Evolutionary conservation across 1,140 invertebrate genomes (phyloP).

Genomic region (Drosophila aff.): DNA sequence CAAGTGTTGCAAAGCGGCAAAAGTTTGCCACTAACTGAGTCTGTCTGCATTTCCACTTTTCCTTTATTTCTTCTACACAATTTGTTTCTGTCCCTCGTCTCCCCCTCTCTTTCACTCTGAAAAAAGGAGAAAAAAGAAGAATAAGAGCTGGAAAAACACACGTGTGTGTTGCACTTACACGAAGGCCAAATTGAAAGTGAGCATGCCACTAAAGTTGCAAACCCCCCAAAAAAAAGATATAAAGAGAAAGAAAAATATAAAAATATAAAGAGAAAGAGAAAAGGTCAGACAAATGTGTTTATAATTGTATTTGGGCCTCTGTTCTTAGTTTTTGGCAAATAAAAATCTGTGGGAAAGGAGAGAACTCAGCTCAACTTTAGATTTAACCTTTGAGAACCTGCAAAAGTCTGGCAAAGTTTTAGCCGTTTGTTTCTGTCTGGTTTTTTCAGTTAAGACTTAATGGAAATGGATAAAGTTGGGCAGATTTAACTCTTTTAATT

Average conservation of each 20-base stretch:
- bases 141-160: constrained; percentile 22
- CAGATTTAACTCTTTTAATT: background rate
- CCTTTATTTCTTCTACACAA: constrained; percentile 50
- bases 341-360: background rate
- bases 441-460: constrained; percentile 5
- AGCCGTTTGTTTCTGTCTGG: constrained; percentile 9
- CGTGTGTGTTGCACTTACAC: constrained; percentile 31
- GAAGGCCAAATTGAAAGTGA: constrained; percentile 75
- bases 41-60: constrained; percentile 28
- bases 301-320: constrained; percentile 63
- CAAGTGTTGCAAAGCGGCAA: constrained; percentile 72
- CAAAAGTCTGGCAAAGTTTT: constrained; percentile 19
- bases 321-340: constrained; percentile 23
- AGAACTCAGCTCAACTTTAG: background rate
- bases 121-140: background rate
- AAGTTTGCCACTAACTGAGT: constrained; percentile 59
- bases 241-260: no score
- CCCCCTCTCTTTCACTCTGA: background rate
- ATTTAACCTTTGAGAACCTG: constrained; percentile 12
- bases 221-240: background rate
- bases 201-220: constrained; percentile 47
- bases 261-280: background rate
- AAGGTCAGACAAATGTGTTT: constrained; percentile 62
- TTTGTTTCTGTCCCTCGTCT: constrained; percentile 19
- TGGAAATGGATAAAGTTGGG: background rate